These are phyloP conservation scores for Sphaerophoria taeniata DNA, from an alignment of 2,888 invertebrate genomes.

Conservation along the genomic window DNA sequence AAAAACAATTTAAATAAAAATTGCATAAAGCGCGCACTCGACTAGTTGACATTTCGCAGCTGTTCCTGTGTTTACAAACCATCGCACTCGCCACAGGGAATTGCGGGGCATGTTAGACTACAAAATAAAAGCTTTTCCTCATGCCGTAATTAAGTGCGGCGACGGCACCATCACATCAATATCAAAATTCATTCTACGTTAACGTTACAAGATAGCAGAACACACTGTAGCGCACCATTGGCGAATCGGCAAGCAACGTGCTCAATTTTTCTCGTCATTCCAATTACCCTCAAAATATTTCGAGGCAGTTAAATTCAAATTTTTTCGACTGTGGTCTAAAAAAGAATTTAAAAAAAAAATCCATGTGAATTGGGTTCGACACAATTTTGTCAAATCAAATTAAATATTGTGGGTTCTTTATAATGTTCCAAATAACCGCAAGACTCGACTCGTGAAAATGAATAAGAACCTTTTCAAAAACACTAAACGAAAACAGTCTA, in stretches of 20 bases:
- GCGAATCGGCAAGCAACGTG: slow-evolving; percentile 36
- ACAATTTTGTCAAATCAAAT: background rate
- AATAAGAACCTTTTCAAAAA: slow-evolving; percentile 81
- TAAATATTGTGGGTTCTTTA: slow-evolving; percentile 1
- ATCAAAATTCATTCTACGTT: slow-evolving; percentile 67
- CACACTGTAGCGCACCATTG: slow-evolving; percentile 58
- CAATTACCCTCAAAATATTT: background rate
- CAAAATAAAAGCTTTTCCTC: slow-evolving; percentile 63
- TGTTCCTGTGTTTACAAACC: slow-evolving; percentile 59
- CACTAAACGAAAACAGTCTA: slow-evolving; percentile 80
- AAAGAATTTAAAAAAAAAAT: background rate
- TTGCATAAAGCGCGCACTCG: slow-evolving; percentile 56
- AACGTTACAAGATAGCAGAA: slow-evolving; percentile 60
- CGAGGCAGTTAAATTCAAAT: background rate
- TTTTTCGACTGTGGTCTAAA: background rate
- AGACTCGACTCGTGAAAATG: slow-evolving; percentile 80
- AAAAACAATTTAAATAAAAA: background rate
- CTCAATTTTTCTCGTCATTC: slow-evolving; percentile 8
- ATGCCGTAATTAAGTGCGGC: slow-evolving; percentile 37
- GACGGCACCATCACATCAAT: slow-evolving; percentile 30
- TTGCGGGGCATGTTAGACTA: slow-evolving; percentile 29
- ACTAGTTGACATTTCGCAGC: slow-evolving; percentile 57
- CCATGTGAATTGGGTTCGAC: slow-evolving; percentile 7
- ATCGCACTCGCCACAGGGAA: background rate
- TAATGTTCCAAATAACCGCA: slow-evolving; percentile 47